phyloP scores from a whole-genome alignment of 2,888 invertebrate species.

The Abrostola tripartita region DNA sequence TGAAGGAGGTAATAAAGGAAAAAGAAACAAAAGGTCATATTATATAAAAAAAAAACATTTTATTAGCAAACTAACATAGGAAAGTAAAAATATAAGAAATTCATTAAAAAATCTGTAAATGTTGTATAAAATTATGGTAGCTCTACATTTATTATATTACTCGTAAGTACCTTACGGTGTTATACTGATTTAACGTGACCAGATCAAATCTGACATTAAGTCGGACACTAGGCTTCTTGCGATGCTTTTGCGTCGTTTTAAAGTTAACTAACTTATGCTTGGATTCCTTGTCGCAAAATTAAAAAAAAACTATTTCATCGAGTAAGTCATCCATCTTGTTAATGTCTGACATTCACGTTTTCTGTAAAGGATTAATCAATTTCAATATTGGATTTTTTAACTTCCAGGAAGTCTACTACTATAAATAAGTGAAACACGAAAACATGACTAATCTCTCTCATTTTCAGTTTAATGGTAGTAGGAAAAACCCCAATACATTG shows the following conservation, averaged over 20 bases:
- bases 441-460: conserved; percentile 3
- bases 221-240: conserved; percentile 43
- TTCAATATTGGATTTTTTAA: conserved; percentile 3
- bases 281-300: neutral
- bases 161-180: conserved; percentile 66
- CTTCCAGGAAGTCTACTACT: conserved; percentile 13
- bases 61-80: conserved; percentile 88
- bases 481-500: conserved; percentile 28
- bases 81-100: conserved; percentile 88
- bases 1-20: conserved; percentile 1
- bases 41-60: conserved; percentile 85
- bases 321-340: neutral
- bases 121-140: conserved; percentile 82
- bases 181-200: conserved; percentile 71
- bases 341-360: neutral
- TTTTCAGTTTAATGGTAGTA: conserved; percentile 17
- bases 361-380: neutral
- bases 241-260: conserved; percentile 27
- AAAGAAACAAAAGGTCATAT: conserved; percentile 49
- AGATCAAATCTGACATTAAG: conserved; percentile 65
- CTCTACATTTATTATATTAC: conserved; percentile 73
- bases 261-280: neutral
- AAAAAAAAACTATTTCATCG: neutral
- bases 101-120: conserved; percentile 85
- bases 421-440: conserved; percentile 10